These are phyloP conservation scores for Calephelis nemesis DNA, from an alignment of 1,140 invertebrate species.

Conservation along the genomic window DNA sequence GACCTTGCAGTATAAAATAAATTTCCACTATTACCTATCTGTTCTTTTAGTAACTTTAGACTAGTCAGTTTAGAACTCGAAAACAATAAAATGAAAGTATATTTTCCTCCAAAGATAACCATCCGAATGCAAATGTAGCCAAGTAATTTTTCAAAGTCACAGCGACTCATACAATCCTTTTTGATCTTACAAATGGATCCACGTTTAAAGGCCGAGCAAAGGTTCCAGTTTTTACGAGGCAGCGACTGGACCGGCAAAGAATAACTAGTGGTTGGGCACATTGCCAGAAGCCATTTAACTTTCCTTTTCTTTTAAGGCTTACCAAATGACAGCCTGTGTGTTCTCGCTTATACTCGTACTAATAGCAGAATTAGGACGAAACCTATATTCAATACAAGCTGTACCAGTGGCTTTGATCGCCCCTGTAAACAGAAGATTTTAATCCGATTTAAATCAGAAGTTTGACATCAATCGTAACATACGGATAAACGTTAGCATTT, in stretches of 20 bases:
- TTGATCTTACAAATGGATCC: conserved; percentile 38
- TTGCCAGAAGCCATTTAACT: conserved; percentile 51
- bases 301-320: conserved; percentile 47
- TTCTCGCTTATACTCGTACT: not conserved
- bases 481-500: no score
- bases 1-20: no score
- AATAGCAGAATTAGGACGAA: not conserved
- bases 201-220: conserved; percentile 39
- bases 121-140: not conserved
- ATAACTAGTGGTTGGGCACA: conserved; percentile 47
- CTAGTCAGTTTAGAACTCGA: no score
- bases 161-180: conserved; percentile 18
- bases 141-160: conserved; percentile 14
- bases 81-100: no score
- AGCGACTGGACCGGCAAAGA: conserved; percentile 40
- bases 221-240: conserved; percentile 47
- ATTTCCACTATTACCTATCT: no score
- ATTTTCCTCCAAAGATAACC: no score
- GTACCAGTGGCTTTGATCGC: no score
- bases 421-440: no score
- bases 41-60: no score
- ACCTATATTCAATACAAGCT: no score
- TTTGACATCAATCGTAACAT: no score
- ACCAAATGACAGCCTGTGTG: conserved; percentile 41
- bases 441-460: no score